Conservation (phyloP, 37 sponge, comb jelly and placozoan genomes). For the Tethya wilhelma region DNA sequence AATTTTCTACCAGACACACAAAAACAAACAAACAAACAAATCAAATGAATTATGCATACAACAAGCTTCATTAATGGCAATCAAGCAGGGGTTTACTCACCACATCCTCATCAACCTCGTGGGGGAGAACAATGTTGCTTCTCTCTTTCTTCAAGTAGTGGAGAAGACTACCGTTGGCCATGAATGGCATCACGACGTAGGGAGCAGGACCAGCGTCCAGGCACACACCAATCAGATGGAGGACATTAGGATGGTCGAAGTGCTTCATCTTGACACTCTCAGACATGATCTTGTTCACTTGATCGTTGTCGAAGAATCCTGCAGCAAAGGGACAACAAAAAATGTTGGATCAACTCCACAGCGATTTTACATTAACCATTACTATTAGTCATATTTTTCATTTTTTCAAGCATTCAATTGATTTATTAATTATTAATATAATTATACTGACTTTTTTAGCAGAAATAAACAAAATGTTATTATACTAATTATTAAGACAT, state of each 20-base stretch:
- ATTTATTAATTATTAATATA: too few relatives aligned
- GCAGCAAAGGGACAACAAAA: background rate
- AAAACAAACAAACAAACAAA: too few relatives aligned
- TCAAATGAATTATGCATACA: too few relatives aligned
- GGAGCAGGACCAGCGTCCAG: slow-evolving; percentile 45
- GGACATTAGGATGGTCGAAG: slow-evolving; percentile 47
- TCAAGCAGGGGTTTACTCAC: slow-evolving; percentile 4
- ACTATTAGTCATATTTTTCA: too few relatives aligned
- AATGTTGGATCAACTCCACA: background rate
- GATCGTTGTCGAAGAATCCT: slow-evolving; percentile 12
- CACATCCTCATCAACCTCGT: slow-evolving; percentile 19
- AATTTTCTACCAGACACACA: slow-evolving; percentile 6
- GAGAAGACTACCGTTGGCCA: slow-evolving; percentile 42
- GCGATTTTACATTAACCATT: too few relatives aligned
- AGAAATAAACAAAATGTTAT: background rate
- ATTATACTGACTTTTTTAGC: background rate
- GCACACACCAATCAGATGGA: slow-evolving; percentile 37
- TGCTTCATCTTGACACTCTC: slow-evolving; percentile 42
- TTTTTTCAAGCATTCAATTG: too few relatives aligned
- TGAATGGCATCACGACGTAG: slow-evolving; percentile 39
- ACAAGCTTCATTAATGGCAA: too few relatives aligned
- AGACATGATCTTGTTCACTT: slow-evolving; percentile 20
- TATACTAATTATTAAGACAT: background rate
- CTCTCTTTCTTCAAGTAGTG: slow-evolving; percentile 38
- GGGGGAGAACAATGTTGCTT: background rate